Percentiles rank a stretch among this genome's conserved stretches.
phyloP scores from a whole-genome alignment of 2,888 invertebrate genomes.

The Pyrrhosoma nymphula region DNA sequence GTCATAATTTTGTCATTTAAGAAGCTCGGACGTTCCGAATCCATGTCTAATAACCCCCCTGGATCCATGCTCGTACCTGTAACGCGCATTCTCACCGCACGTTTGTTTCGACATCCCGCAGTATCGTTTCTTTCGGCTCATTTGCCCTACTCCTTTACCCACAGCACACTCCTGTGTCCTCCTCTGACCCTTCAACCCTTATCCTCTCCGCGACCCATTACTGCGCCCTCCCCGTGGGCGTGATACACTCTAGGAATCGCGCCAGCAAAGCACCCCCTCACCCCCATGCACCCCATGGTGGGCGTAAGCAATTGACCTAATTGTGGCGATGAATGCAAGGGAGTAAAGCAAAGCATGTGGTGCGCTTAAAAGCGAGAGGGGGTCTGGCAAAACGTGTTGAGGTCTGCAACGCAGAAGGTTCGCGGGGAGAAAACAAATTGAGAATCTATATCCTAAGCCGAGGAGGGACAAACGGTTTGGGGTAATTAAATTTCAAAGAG shows the following conservation, averaged over 20 bases:
- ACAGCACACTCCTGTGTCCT: not conserved
- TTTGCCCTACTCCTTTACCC: not conserved
- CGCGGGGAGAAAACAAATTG: not conserved
- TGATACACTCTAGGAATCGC: not conserved
- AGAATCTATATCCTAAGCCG: not conserved
- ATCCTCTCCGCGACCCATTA: not conserved
- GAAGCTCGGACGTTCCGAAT: too few species aligned
- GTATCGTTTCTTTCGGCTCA: not conserved
- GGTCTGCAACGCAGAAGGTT: not conserved
- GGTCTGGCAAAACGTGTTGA: not conserved
- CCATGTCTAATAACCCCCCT: too few species aligned
- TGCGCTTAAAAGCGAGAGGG: not conserved
- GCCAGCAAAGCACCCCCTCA: not conserved
- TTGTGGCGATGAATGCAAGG: slow-evolving; percentile 19
- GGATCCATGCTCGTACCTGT: too few species aligned
- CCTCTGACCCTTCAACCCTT: not conserved
- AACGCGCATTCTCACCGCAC: not conserved
- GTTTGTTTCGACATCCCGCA: not conserved
- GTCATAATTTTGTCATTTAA: too few species aligned
- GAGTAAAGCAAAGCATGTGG: not conserved
- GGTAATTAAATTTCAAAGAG: not conserved
- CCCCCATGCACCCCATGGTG: not conserved
- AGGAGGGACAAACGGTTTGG: not conserved
- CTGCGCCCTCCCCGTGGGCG: not conserved
- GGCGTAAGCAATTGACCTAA: slow-evolving; percentile 38